Evolutionary conservation across 2,797 vertebrate genomes (phyloP).

Genomic region (Apodemus agrarius): DNA sequence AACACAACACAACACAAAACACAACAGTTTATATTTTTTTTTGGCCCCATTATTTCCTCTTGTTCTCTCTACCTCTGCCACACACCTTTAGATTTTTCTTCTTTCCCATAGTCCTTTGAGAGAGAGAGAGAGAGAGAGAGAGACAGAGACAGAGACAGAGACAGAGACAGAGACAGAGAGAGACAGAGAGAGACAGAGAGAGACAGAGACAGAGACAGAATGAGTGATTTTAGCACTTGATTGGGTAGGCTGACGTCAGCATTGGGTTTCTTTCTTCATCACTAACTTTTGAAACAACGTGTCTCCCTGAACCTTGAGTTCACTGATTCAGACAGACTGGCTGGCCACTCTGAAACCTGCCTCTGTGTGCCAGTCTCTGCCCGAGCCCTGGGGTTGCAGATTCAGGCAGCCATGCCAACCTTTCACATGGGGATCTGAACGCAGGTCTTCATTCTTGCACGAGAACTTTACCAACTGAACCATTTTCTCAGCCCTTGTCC

Average conservation of each 20-base stretch:
- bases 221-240: neutral
- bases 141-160: too few relatives aligned
- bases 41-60: neutral
- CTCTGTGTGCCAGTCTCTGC: neutral
- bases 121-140: too few relatives aligned
- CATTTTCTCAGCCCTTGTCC: neutral
- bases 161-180: too few relatives aligned
- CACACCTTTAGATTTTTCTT: neutral
- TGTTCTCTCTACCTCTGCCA: neutral
- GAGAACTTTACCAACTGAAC: neutral
- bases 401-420: neutral
- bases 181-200: too few relatives aligned
- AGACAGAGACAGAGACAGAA: too few relatives aligned
- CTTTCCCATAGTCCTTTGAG: neutral
- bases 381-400: neutral
- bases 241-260: neutral
- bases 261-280: too few relatives aligned
- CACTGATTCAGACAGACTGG: neutral
- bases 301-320: neutral
- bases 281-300: neutral
- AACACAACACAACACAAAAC: neutral
- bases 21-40: neutral
- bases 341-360: too few relatives aligned
- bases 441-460: neutral
- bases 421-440: neutral